These are phyloP conservation scores for Spicauda simplicius DNA, from an alignment of 2,888 invertebrate species.

Conservation along the genomic window DNA sequence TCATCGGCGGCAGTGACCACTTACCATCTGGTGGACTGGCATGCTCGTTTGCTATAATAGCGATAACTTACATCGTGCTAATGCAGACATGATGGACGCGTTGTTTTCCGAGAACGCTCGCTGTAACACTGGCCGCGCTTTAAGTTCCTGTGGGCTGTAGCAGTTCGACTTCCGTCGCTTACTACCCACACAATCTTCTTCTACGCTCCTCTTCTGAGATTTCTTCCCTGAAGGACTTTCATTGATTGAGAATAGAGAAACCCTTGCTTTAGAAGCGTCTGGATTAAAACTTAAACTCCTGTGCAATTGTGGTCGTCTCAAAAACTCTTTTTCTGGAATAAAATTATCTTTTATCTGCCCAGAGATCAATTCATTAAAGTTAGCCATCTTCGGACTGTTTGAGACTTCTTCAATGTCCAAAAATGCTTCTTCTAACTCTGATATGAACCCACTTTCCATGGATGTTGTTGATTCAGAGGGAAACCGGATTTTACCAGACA, in stretches of 20 bases:
- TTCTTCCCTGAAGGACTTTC: conserved; percentile 63
- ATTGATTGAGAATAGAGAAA: conserved; percentile 60
- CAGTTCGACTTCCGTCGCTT: conserved; percentile 64
- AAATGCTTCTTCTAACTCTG: conserved; percentile 74
- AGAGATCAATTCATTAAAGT: conserved; percentile 68
- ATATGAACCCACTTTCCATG: conserved; percentile 78
- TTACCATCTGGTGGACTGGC: too few relatives aligned
- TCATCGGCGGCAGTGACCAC: too few relatives aligned
- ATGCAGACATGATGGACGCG: conserved; percentile 89
- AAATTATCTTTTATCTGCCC: conserved; percentile 67
- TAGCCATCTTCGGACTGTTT: conserved; percentile 70
- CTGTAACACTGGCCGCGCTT: conserved; percentile 73
- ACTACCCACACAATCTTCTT: conserved; percentile 60
- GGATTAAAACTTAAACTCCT: conserved; percentile 71
- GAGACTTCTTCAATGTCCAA: conserved; percentile 70
- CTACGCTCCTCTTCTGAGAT: conserved; percentile 84
- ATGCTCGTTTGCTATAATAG: too few relatives aligned
- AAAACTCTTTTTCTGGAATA: conserved; percentile 51
- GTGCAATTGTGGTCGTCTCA: conserved; percentile 53
- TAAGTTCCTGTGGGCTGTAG: conserved; percentile 44
- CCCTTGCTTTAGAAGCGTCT: conserved; percentile 54
- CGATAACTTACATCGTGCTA: conserved; percentile 86
- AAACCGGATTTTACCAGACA: conserved; percentile 57
- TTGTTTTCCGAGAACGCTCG: conserved; percentile 92
- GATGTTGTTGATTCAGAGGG: conserved; percentile 71